These are phyloP conservation scores for Chloroceryle aenea DNA, from an alignment of 2,113 vertebrate genomes.

Conservation along the genomic window DNA sequence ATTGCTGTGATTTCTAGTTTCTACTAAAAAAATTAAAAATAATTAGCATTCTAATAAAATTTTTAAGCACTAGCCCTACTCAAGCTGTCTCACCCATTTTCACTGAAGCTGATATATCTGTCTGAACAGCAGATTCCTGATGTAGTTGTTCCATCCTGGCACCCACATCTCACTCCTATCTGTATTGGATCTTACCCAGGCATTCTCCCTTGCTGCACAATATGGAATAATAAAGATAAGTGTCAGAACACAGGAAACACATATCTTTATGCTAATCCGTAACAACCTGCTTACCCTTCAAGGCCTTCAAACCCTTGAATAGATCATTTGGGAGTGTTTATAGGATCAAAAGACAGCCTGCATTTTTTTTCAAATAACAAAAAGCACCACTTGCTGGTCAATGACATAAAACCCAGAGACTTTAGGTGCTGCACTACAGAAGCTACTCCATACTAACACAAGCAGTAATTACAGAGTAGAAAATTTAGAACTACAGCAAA, in stretches of 20 bases:
- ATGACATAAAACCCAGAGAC: not conserved
- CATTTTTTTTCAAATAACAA: not conserved
- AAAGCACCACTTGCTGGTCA: not conserved
- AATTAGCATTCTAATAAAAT: not conserved
- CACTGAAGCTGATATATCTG: not conserved
- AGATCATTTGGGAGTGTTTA: not conserved
- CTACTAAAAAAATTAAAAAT: not conserved
- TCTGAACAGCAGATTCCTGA: not conserved
- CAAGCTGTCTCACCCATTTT: not conserved
- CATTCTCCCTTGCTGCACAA: not conserved
- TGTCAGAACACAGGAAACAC: not conserved
- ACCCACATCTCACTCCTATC: not conserved
- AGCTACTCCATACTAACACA: not conserved
- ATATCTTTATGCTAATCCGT: not conserved
- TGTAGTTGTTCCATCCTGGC: not conserved
- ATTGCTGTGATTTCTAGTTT: not conserved
- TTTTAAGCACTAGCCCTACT: not conserved
- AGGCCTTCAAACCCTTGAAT: not conserved
- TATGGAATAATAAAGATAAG: slow-evolving; percentile 30
- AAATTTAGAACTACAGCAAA: not conserved
- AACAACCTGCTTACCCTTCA: not conserved
- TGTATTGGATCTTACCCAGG: not conserved
- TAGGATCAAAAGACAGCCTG: not conserved
- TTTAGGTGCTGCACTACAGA: not conserved
- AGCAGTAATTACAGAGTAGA: not conserved